These are phyloP conservation scores for Zootermopsis nevadensis DNA, from an alignment of 2,888 invertebrate species.

Conservation along the genomic window DNA sequence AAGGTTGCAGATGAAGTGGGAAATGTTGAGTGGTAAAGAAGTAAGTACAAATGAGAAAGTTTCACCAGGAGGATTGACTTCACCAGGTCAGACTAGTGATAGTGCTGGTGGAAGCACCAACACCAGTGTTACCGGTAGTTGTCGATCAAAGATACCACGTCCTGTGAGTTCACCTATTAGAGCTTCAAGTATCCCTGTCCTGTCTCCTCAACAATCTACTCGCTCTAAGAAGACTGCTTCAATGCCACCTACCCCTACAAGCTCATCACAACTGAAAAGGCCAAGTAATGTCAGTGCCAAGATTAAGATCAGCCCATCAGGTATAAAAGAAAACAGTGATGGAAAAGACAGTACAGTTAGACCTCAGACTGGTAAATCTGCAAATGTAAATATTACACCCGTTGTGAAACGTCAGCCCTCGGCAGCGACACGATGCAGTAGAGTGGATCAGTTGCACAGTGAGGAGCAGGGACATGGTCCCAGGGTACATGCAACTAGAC, in stretches of 20 bases:
- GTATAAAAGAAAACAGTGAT: constrained; percentile 32
- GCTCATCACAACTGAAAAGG: constrained; percentile 28
- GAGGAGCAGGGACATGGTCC: constrained; percentile 19
- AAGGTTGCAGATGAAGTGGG: constrained; percentile 83
- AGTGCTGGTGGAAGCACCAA: constrained; percentile 27
- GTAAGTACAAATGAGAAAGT: constrained; percentile 58
- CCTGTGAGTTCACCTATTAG: constrained; percentile 77
- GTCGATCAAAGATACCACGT: constrained; percentile 76
- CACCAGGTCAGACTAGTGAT: constrained; percentile 31
- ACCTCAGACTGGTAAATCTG: neutral
- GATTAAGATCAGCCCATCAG: constrained; percentile 28
- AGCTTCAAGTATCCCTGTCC: constrained; percentile 67
- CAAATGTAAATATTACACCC: neutral
- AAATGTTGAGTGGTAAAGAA: constrained; percentile 74
- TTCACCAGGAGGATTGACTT: constrained; percentile 40
- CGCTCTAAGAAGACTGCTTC: neutral
- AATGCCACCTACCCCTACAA: constrained; percentile 20
- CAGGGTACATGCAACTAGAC: constrained; percentile 61
- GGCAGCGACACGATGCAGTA: constrained; percentile 40
- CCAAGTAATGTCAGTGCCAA: constrained; percentile 21
- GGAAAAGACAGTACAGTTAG: neutral
- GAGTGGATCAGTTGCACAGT: constrained; percentile 38
- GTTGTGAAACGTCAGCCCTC: constrained; percentile 30
- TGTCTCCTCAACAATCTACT: constrained; percentile 54
- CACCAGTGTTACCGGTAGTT: constrained; percentile 16